A percentile compares a stretch with the other conserved stretches of the same genome.
Evolutionary conservation across 2,888 invertebrate species (phyloP).

Genomic region (Meganola albula): DNA sequence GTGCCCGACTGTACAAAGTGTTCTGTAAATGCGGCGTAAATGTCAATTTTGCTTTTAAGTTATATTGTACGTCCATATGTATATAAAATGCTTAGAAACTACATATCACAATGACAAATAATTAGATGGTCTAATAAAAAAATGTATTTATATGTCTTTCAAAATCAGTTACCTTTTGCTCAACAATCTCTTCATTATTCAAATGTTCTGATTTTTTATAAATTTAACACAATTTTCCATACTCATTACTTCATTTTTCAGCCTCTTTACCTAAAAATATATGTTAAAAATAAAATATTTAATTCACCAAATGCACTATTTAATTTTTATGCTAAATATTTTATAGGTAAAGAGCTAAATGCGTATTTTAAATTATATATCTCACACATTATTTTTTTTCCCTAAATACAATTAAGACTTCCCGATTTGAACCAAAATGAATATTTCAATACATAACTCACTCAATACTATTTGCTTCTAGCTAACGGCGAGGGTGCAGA

Average conservation of each 20-base stretch:
- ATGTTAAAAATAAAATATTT: too few species aligned
- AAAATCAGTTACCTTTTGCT: constrained; percentile 35
- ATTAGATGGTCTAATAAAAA: constrained; percentile 30
- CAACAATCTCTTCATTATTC: constrained; percentile 26
- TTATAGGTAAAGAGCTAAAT: too few species aligned
- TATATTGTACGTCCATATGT: constrained; percentile 27
- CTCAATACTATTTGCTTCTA: constrained; percentile 71
- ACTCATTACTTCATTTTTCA: too few species aligned
- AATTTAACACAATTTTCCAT: too few species aligned
- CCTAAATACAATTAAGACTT: too few species aligned
- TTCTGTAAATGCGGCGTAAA: constrained; percentile 36
- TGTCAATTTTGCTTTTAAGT: constrained; percentile 26
- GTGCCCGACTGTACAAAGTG: constrained; percentile 52
- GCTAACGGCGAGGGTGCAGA: constrained; percentile 68
- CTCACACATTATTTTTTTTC: too few species aligned
- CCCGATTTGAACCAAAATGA: too few species aligned
- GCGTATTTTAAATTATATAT: too few species aligned
- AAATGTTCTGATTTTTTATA: constrained; percentile 23
- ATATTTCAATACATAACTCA: constrained; percentile 46
- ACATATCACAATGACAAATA: constrained; percentile 74
- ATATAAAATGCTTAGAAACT: constrained; percentile 44
- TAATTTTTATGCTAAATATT: too few species aligned
- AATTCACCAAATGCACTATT: too few species aligned
- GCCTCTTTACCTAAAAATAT: too few species aligned
- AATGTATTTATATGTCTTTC: constrained; percentile 37